Conservation (phyloP, 2,888 invertebrate genomes). For the Amphipoea lucens region DNA sequence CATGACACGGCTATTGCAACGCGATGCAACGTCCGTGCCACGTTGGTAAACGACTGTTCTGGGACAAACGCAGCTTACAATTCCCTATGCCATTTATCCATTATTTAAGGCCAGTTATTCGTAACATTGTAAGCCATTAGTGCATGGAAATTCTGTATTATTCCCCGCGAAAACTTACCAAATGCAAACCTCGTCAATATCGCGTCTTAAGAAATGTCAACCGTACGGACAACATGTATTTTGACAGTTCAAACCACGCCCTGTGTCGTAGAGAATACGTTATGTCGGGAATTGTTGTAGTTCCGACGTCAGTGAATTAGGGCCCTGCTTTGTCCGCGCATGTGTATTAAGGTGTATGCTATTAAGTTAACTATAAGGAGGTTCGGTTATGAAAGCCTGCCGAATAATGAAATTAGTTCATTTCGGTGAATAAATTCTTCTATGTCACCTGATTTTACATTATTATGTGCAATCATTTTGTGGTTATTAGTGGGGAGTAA, state of each 20-base stretch:
- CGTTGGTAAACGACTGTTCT: slow-evolving; percentile 22
- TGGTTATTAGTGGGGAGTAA: neutral
- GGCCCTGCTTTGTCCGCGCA: neutral
- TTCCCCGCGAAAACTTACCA: neutral
- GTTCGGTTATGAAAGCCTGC: neutral
- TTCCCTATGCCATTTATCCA: neutral
- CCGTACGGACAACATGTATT: neutral
- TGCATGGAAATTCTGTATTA: neutral
- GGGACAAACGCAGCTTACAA: slow-evolving; percentile 29
- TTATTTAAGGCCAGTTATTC: neutral
- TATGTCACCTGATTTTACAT: too few species aligned
- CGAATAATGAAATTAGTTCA: neutral
- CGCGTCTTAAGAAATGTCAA: too few species aligned
- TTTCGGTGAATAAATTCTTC: neutral
- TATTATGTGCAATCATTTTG: neutral
- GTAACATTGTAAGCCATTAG: neutral
- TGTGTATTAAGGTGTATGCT: neutral
- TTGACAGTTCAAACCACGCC: too few species aligned
- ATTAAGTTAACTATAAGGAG: neutral
- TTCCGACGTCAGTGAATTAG: too few species aligned
- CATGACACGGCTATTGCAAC: neutral
- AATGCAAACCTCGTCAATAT: neutral
- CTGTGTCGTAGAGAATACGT: too few species aligned
- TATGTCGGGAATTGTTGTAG: too few species aligned
- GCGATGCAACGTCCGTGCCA: slow-evolving; percentile 3